phyloP scores from a whole-genome alignment of 1,140 invertebrate genomes.

The Neodiprion lecontei region DNA sequence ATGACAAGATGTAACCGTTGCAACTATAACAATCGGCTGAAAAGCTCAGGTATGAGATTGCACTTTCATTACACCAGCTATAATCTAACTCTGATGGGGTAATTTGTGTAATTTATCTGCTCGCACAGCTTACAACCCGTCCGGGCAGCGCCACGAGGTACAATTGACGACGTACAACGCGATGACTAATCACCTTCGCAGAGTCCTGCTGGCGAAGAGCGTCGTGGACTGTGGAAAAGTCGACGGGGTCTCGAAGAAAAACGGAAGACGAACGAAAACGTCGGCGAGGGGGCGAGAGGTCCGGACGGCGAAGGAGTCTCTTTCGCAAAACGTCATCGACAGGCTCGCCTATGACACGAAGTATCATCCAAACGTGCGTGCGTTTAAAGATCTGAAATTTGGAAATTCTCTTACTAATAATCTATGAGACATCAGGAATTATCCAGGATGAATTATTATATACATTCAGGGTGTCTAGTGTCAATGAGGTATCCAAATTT shows the following conservation, averaged over 20 bases:
- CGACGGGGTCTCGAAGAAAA: slow-evolving; percentile 38
- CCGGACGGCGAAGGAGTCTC: slow-evolving; percentile 26
- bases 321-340: slow-evolving; percentile 48
- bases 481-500: no score
- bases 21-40: slow-evolving; percentile 35
- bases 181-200: slow-evolving; percentile 51
- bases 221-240: slow-evolving; percentile 51
- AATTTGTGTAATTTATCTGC: not conserved
- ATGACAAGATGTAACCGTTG: slow-evolving; percentile 48
- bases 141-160: slow-evolving; percentile 50
- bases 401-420: no score
- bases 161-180: slow-evolving; percentile 53
- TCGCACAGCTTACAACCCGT: slow-evolving; percentile 48
- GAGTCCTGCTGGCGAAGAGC: slow-evolving; percentile 50
- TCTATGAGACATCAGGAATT: no score
- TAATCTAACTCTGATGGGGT: no score
- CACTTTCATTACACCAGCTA: not conserved
- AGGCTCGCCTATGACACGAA: slow-evolving; percentile 52
- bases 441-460: no score
- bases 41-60: slow-evolving; percentile 47
- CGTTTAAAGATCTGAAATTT: no score
- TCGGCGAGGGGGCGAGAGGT: slow-evolving; percentile 22
- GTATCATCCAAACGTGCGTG: slow-evolving; percentile 51
- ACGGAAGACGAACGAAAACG: slow-evolving; percentile 29
- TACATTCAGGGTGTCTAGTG: no score